Evolutionary conservation across 2,113 vertebrate species (phyloP), one percentile per base, ranked within the genome.

Genomic region (Dunckerocampus dactyliophorus): DNA sequence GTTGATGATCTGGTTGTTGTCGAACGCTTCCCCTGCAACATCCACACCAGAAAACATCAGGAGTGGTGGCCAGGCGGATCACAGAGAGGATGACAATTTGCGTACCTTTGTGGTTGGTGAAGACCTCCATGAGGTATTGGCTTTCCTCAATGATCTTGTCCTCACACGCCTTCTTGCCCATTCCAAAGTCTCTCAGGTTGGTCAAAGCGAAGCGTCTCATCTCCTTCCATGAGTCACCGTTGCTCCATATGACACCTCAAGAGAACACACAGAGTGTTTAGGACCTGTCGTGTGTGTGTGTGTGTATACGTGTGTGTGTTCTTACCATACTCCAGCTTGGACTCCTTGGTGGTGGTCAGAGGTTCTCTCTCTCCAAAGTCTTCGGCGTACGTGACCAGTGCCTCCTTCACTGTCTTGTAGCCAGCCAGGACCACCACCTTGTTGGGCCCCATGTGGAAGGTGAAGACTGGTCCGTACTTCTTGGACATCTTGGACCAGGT

Each of bases 381-480:
- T 0, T 73, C 77, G 10, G 46, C 63, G 2, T 57, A 1, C 7
- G 67, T 42, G 0, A 81, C 70, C 1, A 84, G 77, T 2, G 84
- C 82, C 59, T 82, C 72, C 62, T 82, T 82, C 43, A 86, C 74
- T 0, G 84, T 65, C 65, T 74, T 75, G 61, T 81, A 81, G 46
- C 82, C 84, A 0, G 74, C 43, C 21, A 86, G 53, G 0, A 84
- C 74, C 65, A 86, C 78, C 57, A 79, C 76, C 17, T 81, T 82
- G 3, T 77, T 6, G 0, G 22, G n/a, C 20, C 77, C 80, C 3
- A 84, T 1, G n/a, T 72, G 50, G 22, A 79, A 2, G 0, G 69
- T 79, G 54, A 82, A 84, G 52, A 84, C 71, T 2, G 79, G 71
- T 3, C 79, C 79, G 59, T 77, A 79, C 57, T 65, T 63, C 39